Evolutionary conservation across 2,888 invertebrate genomes (phyloP).

Genomic region (Nudaria mundana): DNA sequence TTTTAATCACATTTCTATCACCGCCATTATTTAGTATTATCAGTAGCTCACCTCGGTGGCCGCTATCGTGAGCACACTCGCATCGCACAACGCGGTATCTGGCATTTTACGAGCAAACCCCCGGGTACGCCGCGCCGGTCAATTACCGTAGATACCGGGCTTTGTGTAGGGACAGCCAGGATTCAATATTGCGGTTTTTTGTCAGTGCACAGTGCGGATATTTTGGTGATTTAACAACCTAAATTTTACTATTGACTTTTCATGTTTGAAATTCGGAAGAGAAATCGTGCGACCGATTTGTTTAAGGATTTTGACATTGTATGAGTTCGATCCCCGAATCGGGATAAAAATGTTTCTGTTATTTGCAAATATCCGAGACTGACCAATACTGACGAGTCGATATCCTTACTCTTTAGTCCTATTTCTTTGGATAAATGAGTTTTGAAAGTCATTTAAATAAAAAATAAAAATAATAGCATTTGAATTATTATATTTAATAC

Average conservation of each 20-base stretch:
- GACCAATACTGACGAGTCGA: too few species aligned
- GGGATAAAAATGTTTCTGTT: too few species aligned
- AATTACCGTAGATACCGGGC: constrained; percentile 41
- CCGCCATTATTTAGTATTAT: constrained; percentile 17
- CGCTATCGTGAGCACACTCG: constrained; percentile 40
- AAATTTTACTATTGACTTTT: background rate
- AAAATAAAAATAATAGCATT: too few species aligned
- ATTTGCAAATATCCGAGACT: too few species aligned
- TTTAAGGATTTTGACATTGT: too few species aligned
- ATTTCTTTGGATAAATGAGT: too few species aligned
- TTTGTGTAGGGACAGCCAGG: constrained; percentile 20
- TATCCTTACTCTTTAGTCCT: too few species aligned
- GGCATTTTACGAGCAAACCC: constrained; percentile 52
- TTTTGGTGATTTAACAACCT: constrained; percentile 2
- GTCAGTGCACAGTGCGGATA: constrained; percentile 1
- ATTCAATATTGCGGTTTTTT: constrained; percentile 13
- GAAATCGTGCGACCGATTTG: too few species aligned
- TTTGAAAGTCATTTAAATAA: too few species aligned
- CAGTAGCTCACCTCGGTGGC: constrained; percentile 33
- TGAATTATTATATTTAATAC: too few species aligned
- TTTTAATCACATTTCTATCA: constrained; percentile 27
- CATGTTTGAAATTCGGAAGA: too few species aligned
- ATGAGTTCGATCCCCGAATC: too few species aligned
- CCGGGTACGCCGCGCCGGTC: constrained; percentile 33
- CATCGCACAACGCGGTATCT: constrained; percentile 48